Evolutionary conservation across 1,140 invertebrate species (phyloP).

Genomic region (Sitophilus oryzae): DNA sequence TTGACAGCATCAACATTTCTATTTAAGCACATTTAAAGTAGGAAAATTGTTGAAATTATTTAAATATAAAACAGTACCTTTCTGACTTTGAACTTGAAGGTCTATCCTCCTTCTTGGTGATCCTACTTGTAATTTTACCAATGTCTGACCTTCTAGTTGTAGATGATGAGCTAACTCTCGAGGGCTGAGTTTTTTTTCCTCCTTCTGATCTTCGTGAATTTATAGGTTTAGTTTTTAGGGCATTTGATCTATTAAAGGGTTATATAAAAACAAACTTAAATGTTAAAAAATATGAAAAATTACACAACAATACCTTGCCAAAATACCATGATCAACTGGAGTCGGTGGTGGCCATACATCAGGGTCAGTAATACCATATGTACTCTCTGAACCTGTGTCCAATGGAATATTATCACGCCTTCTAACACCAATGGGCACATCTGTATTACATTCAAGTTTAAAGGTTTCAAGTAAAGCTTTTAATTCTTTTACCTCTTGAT

Average conservation of each 20-base stretch:
- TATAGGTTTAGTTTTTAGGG: conserved; percentile 31
- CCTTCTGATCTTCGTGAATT: conserved; percentile 33
- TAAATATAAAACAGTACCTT: conserved; percentile 13
- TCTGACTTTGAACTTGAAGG: conserved; percentile 39
- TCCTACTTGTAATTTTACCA: conserved; percentile 15
- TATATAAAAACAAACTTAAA: too few species aligned
- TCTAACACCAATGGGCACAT: conserved; percentile 37
- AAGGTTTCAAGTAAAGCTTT: conserved; percentile 55
- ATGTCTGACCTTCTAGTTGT: conserved; percentile 31
- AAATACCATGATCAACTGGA: conserved; percentile 62
- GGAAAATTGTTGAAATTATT: not conserved
- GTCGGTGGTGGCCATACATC: conserved; percentile 89
- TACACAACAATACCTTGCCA: conserved; percentile 16
- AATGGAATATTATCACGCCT: conserved; percentile 27
- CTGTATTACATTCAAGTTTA: conserved; percentile 34
- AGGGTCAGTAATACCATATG: conserved; percentile 74
- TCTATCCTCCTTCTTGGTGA: conserved; percentile 39
- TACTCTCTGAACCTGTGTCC: conserved; percentile 37
- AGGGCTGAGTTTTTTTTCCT: conserved; percentile 27
- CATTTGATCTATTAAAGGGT: conserved; percentile 27
- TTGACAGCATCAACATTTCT: conserved; percentile 7
- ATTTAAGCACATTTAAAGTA: not conserved
- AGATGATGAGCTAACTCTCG: conserved; percentile 33
- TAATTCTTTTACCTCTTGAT: conserved; percentile 83
- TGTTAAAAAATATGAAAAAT: too few species aligned